These are phyloP conservation scores for Anneissia japonica DNA, from an alignment of 35 echinoderm and acorn worm genomes.

Conservation along the genomic window DNA sequence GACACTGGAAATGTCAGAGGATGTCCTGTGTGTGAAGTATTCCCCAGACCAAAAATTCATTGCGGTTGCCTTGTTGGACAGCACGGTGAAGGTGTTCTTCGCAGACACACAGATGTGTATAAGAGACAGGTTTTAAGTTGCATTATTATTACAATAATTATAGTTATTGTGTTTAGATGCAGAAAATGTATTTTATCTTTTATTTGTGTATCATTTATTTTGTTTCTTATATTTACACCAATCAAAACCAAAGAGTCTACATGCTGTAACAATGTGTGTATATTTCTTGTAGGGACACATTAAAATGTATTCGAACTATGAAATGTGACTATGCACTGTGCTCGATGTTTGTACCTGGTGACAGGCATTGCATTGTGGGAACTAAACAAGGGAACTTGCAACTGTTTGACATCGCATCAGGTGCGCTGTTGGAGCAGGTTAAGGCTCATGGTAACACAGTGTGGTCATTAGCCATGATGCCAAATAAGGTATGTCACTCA, in stretches of 20 bases:
- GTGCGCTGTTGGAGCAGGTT: constrained; percentile 39
- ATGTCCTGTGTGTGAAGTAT: constrained; percentile 90
- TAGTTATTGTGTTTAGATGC: background rate
- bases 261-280: no score
- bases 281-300: constrained; percentile 67
- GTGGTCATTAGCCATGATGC: constrained; percentile 74
- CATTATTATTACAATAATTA: background rate
- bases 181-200: background rate
- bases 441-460: constrained; percentile 86
- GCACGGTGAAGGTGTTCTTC: constrained; percentile 96
- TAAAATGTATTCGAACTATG: constrained; percentile 84
- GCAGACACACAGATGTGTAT: constrained; percentile 69
- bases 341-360: constrained; percentile 75
- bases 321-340: constrained; percentile 64
- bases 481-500: constrained; percentile 71
- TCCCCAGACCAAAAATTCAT: constrained; percentile 79
- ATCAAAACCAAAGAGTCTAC: background rate
- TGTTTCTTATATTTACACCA: constrained; percentile 4
- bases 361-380: constrained; percentile 87
- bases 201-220: background rate
- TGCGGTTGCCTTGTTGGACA: constrained; percentile 74
- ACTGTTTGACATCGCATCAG: constrained; percentile 86
- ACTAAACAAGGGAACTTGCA: constrained; percentile 82
- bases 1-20: constrained; percentile 94
- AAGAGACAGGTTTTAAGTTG: background rate